phyloP scores from a whole-genome alignment of 2,113 vertebrate species.

The Beaufortia kweichowensis region DNA sequence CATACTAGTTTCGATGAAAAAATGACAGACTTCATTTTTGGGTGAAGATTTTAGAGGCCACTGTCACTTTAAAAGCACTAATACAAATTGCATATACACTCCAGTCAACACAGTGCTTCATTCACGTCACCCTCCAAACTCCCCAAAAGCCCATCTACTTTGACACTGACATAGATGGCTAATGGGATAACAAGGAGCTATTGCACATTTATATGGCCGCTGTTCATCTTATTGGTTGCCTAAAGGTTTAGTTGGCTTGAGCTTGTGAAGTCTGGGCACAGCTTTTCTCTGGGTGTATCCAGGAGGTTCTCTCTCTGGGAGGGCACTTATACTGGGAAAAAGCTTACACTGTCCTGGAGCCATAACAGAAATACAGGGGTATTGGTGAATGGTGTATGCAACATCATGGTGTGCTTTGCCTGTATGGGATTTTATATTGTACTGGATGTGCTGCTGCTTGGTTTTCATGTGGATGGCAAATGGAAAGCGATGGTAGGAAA shows the following conservation, averaged over 20 bases:
- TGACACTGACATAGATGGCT: neutral
- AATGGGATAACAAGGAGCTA: neutral
- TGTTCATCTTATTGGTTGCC: slow-evolving; percentile 31
- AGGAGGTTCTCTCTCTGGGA: slow-evolving; percentile 48
- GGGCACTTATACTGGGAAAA: slow-evolving; percentile 38
- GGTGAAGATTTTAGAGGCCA: too few relatives aligned
- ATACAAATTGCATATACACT: neutral
- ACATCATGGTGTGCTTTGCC: slow-evolving; percentile 55
- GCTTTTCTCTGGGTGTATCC: slow-evolving; percentile 39
- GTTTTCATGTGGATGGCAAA: slow-evolving; percentile 51
- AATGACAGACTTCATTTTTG: neutral
- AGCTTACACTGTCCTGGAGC: slow-evolving; percentile 45
- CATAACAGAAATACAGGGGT: slow-evolving; percentile 42
- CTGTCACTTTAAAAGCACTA: neutral
- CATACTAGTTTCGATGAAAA: neutral
- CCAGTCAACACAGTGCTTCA: neutral
- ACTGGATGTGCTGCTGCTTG: slow-evolving; percentile 52
- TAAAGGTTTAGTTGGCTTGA: slow-evolving; percentile 33
- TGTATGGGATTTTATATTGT: slow-evolving; percentile 48
- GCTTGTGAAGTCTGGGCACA: slow-evolving; percentile 44
- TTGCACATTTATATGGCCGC: slow-evolving; percentile 27
- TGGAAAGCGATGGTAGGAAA: slow-evolving; percentile 55
- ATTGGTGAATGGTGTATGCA: slow-evolving; percentile 39
- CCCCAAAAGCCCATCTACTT: neutral
- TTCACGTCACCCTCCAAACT: neutral